Percentiles rank a stretch among this genome's conserved stretches.
Evolutionary conservation across 2,888 invertebrate genomes (phyloP).

Genomic region (Sycophila texana): DNA sequence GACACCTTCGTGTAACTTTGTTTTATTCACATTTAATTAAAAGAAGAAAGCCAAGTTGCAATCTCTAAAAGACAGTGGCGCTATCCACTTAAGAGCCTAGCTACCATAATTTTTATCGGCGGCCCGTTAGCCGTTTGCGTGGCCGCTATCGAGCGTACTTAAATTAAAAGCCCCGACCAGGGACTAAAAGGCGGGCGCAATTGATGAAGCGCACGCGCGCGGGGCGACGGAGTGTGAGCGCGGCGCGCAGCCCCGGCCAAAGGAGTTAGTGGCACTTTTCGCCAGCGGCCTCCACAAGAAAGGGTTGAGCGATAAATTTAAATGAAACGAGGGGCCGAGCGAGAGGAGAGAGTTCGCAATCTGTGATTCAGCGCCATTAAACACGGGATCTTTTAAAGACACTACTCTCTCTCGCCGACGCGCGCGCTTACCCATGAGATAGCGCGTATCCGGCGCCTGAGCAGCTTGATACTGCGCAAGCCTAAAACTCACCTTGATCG

Average conservation of each 20-base stretch:
- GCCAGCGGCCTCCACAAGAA: constrained; percentile 60
- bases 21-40: no score
- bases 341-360: constrained; percentile 66
- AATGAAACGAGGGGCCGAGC: constrained; percentile 62
- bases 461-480: constrained; percentile 47
- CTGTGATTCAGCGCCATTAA: constrained; percentile 76
- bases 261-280: constrained; percentile 36
- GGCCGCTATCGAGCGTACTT: constrained; percentile 23
- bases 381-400: constrained; percentile 72
- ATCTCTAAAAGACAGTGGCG: background rate
- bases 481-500: constrained; percentile 45
- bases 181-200: constrained; percentile 31
- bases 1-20: no score
- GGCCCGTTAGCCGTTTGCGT: background rate
- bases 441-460: constrained; percentile 49
- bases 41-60: no score
- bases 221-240: background rate
- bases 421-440: constrained; percentile 52
- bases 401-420: constrained; percentile 47
- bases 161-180: constrained; percentile 35
- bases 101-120: constrained; percentile 22
- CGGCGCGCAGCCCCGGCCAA: background rate
- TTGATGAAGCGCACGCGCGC: constrained; percentile 28
- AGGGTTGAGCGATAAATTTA: constrained; percentile 72
- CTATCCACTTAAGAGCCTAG: background rate